These are phyloP conservation scores for Phylloscopus trochiloides DNA, from an alignment of 2,113 vertebrate genomes.

Conservation along the genomic window DNA sequence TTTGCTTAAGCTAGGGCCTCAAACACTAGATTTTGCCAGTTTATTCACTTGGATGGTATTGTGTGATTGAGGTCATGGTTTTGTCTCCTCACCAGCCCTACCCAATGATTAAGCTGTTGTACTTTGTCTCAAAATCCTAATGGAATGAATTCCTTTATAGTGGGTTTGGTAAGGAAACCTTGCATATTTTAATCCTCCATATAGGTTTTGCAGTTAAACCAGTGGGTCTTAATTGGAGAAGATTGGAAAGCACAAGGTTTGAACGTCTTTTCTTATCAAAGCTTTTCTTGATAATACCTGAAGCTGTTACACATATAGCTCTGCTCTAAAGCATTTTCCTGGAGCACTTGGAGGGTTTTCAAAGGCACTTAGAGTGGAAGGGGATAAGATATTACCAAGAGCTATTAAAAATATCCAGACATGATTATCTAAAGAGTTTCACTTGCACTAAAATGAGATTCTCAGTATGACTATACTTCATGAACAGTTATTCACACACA, in stretches of 20 bases:
- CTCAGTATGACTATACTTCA: not conserved
- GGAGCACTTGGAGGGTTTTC: conserved; percentile 10
- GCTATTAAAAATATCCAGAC: conserved; percentile 41
- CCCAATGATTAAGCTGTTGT: not conserved
- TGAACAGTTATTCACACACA: not conserved
- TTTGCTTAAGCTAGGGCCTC: not conserved
- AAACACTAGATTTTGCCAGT: not conserved
- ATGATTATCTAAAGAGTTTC: conserved; percentile 11
- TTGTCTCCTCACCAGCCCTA: not conserved
- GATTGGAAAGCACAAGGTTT: not conserved
- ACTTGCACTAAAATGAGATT: not conserved
- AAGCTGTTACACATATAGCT: not conserved
- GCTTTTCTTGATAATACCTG: not conserved
- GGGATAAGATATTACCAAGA: conserved; percentile 37
- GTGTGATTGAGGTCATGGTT: not conserved
- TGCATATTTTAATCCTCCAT: not conserved
- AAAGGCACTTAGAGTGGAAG: not conserved
- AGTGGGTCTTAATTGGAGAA: not conserved
- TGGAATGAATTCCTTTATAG: not conserved
- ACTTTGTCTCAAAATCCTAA: not conserved
- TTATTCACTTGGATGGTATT: not conserved
- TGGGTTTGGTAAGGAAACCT: not conserved
- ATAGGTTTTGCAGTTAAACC: not conserved
- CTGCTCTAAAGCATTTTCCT: conserved; percentile 1
- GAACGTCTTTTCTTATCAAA: not conserved